Base-by-base conservation (phyloP, 2,888 invertebrate species). In the Epirrhoe alternata region DNA sequence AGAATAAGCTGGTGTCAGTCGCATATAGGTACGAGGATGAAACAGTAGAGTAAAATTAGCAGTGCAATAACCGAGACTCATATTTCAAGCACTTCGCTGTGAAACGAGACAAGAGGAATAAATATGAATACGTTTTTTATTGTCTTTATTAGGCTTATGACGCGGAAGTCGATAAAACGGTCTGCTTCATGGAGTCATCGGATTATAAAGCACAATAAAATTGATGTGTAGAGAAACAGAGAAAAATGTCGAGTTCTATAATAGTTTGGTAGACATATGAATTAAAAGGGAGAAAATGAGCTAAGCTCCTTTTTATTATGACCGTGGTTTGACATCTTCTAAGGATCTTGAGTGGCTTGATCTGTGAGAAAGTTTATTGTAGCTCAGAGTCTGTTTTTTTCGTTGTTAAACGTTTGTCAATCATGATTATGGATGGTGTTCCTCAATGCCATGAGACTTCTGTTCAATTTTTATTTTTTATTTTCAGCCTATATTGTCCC, bases 51-150 rank as follows among this genome's bases (percentile, higher is more conserved):
- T 79, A 77, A 81, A 87, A 86, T 87, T 86, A 87, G 83, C 82
- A 74, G 82, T 82, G 85, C 84, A 84, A 85, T 86, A 86, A 84
- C 86, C 84, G 79, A 64, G 73, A 68, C 69, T 68, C 79, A 83
- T 86, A 87, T 85, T 83, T 86, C 83, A 85, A 70, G 68, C 83
- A 84, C 81, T 87, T 86, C 85, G 86, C 79, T 73, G 71, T 81
- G 81, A 77, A 81, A 78, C 65, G 59, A 59, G 54, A 24, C 55
- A 62, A 66, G 73, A 74, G 73, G 68, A 75, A 76, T 79, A 72
- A 71, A 42, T 82, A 82, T 73, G 77, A 76, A 80, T 81, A 80
- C 77, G 74, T 74, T 73, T 72, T 75, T 80, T 71, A 82, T 84
- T 82, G 79, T 70, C 76, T 78, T 77, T 77, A 82, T 78, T 79